Base-by-base conservation (phyloP, 2,888 invertebrate genomes). In the Iphiclides podalirius region DNA sequence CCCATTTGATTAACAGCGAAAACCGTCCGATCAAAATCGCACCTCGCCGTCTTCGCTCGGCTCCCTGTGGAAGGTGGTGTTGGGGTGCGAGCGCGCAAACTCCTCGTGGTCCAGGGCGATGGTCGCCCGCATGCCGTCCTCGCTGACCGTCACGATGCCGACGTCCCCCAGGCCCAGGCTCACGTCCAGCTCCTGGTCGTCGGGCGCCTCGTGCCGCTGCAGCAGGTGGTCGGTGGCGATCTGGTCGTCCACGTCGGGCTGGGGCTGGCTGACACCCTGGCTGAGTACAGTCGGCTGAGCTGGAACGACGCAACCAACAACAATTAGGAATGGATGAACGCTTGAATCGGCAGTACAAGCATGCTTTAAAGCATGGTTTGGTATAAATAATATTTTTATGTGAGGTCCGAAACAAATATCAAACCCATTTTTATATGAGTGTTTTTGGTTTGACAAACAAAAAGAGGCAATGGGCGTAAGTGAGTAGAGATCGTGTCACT, bases 61-160 rank as follows among this genome's bases (percentile, higher is more conserved):
- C 50, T 89, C 89, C 16, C 79, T 85, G 44, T 89, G 88, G 63
- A 89, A 89, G 0, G 89, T 89, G 0, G 89, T 89, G 40, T 89
- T 89, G 0, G 89, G 89, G 52, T 89, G 89, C 0, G 86, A 74
- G 8, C 85, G 57, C 0, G 89, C 89, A 49, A 89, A 89, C 68
- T 89, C 89, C 55, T 88, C 88, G n/a, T 84, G 83, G 43, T 87
- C 81, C 2, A 87, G 49, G 1, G 77, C 69, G 12, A 84, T 79
- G 16, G 82, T 79, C 0, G 81, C 75, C 37, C 28, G 28, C 28
- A 28, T 28, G 28, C 82, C 85, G 35, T 80, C 83, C 39, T 77
- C 82, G 46, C 77, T 77, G n/a, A 85, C 86, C 0, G 85, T 80
- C 26, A 85, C 87, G 0, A 85, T 80, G n/a, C 84, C 86, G 1